Percentiles rank a stretch among this genome's conserved stretches.
Evolutionary conservation across 2,797 vertebrate species (phyloP).

Genomic region (Erethizon dorsatum): DNA sequence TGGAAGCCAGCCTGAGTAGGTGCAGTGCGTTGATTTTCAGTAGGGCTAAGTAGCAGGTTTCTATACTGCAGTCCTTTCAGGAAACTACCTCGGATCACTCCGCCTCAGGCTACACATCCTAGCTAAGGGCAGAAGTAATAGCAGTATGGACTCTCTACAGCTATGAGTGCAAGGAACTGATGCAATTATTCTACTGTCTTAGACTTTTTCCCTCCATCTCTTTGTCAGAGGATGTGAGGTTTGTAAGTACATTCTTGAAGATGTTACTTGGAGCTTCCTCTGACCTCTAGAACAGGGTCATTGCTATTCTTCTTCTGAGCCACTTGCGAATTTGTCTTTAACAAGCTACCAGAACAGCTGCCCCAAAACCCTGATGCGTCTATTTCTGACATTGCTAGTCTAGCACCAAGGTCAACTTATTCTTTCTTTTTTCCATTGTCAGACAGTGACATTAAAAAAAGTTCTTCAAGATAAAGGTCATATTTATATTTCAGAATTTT

Average conservation of each 20-base stretch:
- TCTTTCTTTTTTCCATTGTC: not conserved
- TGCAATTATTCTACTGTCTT: not conserved
- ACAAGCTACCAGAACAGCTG: conserved; percentile 27
- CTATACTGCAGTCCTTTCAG: not conserved
- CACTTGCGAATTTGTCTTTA: conserved; percentile 48
- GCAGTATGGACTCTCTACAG: not conserved
- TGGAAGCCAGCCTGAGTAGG: not conserved
- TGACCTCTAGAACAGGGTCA: not conserved
- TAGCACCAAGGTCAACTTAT: not conserved
- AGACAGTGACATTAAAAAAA: conserved; percentile 26
- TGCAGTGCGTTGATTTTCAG: not conserved
- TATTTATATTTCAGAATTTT: conserved; percentile 59
- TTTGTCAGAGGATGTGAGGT: conserved; percentile 30
- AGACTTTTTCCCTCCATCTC: not conserved
- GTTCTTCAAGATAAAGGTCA: conserved; percentile 54
- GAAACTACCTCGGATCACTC: not conserved
- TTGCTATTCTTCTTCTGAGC: not conserved
- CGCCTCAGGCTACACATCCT: not conserved
- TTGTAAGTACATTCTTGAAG: conserved; percentile 52
- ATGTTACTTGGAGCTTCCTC: not conserved
- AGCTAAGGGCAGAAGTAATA: conserved; percentile 4
- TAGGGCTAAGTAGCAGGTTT: not conserved
- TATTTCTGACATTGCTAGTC: not conserved
- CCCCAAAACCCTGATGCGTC: not conserved
- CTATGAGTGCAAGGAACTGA: not conserved